Evolutionary conservation across 23 tunicate species (phyloP), one percentile per base, ranked within the genome.

Genomic region (Halocynthia roretzi): DNA sequence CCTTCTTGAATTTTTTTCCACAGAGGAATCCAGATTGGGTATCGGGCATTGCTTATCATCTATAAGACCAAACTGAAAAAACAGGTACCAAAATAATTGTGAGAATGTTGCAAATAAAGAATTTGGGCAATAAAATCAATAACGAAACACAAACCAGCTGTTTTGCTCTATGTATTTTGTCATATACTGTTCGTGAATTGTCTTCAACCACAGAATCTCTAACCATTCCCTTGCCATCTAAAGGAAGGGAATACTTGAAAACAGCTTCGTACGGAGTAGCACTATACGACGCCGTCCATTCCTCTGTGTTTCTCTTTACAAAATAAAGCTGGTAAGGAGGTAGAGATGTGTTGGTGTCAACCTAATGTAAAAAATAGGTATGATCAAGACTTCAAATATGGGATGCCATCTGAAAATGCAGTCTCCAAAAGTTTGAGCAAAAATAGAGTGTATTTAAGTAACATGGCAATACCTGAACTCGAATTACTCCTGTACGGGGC

Each of bases 401-500:
- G 4, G 44, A 31, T 31, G 44, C 4, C 44, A 31, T 0, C 44
- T 0, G 44, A 31, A 31, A 31, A 31, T 31, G 44, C 44, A 31
- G 44, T 31, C 44, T 31, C 44, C 44, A 31, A 31, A 31, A 31
- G 44, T 31, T 31, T 1, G 4, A 31, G 44, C 44, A 31, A 31
- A 31, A 31, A 31, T 60, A n/a, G 4, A n/a, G 4, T 67, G 60
- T 87, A 87, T 6, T 22, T 48, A 58, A 86, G 93, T 8, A 66
- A 10, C 15, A 67, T 65, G 10, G 19, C 56, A 66, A 73, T 22
- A 91, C 83, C 80, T 91, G 97, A 50, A 85, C 97, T 20, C 87
- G 67, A 52, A 91, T 53, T 7, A 91, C 88, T 9, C 97, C 97
- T 52, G 57, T 50, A 53, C 62, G 54, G 7, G 91, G 97, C 97